Percentiles rank a stretch among this genome's conserved stretches.
phyloP scores from a whole-genome alignment of 2,797 vertebrate species.

The Erethizon dorsatum region DNA sequence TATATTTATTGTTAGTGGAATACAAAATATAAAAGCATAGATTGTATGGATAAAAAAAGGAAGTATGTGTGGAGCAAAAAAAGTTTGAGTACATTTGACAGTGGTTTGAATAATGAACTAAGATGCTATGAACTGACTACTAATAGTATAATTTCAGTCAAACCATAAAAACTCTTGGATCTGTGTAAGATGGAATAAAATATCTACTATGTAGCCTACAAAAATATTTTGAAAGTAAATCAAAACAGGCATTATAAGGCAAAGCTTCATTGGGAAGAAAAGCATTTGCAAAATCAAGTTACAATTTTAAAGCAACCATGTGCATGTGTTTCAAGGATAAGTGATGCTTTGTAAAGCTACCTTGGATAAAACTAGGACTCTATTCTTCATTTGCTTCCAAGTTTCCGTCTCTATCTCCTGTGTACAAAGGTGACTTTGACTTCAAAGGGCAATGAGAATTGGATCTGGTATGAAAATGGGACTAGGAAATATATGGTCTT shows the following conservation, averaged over 20 bases:
- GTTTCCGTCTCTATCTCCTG: constrained; percentile 52
- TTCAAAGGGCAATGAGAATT: constrained; percentile 85
- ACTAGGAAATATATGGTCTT: constrained; percentile 86
- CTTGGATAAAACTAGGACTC: neutral
- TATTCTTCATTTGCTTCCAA: constrained; percentile 20
- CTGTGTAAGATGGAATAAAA: neutral
- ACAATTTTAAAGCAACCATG: neutral
- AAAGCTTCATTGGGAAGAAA: constrained; percentile 20
- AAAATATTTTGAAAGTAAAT: constrained; percentile 65
- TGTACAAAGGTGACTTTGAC: constrained; percentile 80
- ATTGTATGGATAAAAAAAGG: constrained; percentile 4
- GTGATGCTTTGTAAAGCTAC: neutral
- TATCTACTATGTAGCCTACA: neutral
- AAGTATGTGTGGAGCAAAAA: neutral
- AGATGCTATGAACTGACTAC: neutral
- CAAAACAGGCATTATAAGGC: constrained; percentile 3
- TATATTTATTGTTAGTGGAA: neutral
- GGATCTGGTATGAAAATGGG: constrained; percentile 85
- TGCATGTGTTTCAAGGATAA: neutral
- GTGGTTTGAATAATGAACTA: constrained; percentile 7
- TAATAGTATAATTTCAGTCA: neutral
- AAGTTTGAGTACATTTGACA: neutral
- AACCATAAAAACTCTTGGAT: neutral
- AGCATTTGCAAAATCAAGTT: neutral
- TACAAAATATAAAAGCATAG: neutral